Percentiles rank a stretch among this genome's conserved stretches.
Evolutionary conservation across 2,888 invertebrate genomes (phyloP).

Genomic region (Noctuana brunneofusca): DNA sequence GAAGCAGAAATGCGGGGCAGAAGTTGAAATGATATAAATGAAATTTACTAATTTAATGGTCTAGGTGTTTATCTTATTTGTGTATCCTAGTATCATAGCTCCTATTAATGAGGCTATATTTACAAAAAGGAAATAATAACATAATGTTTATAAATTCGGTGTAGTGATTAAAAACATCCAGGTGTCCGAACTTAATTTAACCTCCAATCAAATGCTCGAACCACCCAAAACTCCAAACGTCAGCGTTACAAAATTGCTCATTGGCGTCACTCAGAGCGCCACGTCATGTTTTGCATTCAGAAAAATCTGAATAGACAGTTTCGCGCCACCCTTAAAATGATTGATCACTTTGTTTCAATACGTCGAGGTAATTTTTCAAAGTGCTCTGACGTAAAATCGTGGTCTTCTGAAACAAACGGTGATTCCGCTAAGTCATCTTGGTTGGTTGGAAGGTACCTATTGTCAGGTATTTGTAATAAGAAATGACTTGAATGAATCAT

Average conservation of each 20-base stretch:
- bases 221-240: background rate
- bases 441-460: constrained; percentile 1
- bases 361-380: constrained; percentile 39
- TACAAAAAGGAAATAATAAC: too few relatives aligned
- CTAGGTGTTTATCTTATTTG: too few relatives aligned
- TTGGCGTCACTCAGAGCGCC: constrained; percentile 22
- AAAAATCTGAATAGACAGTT: constrained; percentile 26
- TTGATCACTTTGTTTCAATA: constrained; percentile 36
- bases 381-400: constrained; percentile 32
- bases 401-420: constrained; percentile 35
- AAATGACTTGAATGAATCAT: background rate
- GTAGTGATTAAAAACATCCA: too few relatives aligned
- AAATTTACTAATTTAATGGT: too few relatives aligned
- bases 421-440: constrained; percentile 27
- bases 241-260: background rate
- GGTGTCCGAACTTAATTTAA: background rate
- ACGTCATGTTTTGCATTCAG: constrained; percentile 35
- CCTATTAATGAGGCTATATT: too few relatives aligned
- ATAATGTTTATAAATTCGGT: too few relatives aligned
- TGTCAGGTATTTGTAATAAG: background rate
- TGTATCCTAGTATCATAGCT: too few relatives aligned
- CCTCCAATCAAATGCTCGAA: background rate
- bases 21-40: too few relatives aligned
- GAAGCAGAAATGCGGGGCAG: too few relatives aligned
- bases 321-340: constrained; percentile 34